phyloP scores from a whole-genome alignment of 1,140 invertebrate species.

The Lordiphosa mommai region DNA sequence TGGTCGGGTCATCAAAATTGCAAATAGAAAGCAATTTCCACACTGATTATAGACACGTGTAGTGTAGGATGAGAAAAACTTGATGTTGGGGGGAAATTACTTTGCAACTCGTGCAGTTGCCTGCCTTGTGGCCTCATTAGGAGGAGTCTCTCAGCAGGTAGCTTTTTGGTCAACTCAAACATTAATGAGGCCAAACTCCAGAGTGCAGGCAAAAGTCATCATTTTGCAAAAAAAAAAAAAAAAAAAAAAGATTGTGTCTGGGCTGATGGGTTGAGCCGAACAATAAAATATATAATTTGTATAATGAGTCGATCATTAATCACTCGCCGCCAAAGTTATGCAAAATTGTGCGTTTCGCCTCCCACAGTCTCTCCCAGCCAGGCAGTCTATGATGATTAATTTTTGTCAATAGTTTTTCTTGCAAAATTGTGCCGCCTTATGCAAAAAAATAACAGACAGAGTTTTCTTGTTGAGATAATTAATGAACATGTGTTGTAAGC shows the following conservation, averaged over 20 bases:
- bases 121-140: constrained; percentile 53
- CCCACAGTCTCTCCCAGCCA: neutral
- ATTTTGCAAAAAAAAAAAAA: too few species aligned
- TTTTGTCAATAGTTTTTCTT: constrained; percentile 7
- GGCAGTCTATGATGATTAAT: constrained; percentile 4
- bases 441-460: constrained; percentile 19
- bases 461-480: constrained; percentile 40
- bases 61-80: neutral
- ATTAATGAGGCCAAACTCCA: too few species aligned
- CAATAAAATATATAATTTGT: constrained; percentile 53
- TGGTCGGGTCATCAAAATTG: constrained; percentile 47
- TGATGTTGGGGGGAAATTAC: constrained; percentile 10
- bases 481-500: constrained; percentile 28
- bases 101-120: constrained; percentile 50
- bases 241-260: too few species aligned
- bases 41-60: constrained; percentile 56
- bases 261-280: constrained; percentile 22
- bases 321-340: constrained; percentile 37
- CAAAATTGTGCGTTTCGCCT: constrained; percentile 6
- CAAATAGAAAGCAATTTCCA: constrained; percentile 61
- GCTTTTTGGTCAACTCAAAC: neutral
- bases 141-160: constrained; percentile 3
- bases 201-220: neutral
- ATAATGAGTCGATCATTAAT: constrained; percentile 67
- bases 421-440: constrained; percentile 11